Evolutionary conservation across 1,140 invertebrate genomes (phyloP).

Genomic region (Platyura marginata): DNA sequence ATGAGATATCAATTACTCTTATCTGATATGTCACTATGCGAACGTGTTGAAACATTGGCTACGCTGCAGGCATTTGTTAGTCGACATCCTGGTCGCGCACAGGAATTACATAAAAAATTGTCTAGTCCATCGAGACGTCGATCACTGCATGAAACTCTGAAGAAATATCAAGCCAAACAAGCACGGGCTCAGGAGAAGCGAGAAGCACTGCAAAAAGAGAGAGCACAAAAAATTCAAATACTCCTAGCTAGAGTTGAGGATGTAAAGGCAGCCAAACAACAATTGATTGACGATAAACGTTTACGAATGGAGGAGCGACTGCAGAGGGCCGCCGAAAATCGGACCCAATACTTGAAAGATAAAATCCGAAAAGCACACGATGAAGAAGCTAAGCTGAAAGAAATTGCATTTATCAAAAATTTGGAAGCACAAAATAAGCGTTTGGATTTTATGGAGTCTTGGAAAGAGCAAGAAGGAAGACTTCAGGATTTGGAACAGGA

Average conservation of each 20-base stretch:
- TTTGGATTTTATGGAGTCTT: conserved; percentile 69
- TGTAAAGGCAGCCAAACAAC: conserved; percentile 71
- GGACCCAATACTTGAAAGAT: conserved; percentile 51
- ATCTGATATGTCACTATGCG: conserved; percentile 59
- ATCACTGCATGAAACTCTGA: conserved; percentile 55
- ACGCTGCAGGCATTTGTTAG: conserved; percentile 56
- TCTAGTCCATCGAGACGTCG: conserved; percentile 76
- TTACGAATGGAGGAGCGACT: conserved; percentile 70
- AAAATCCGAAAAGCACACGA: conserved; percentile 91
- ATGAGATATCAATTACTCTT: conserved; percentile 49
- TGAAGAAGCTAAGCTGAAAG: conserved; percentile 90
- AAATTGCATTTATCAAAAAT: conserved; percentile 96
- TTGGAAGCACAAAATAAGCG: conserved; percentile 88
- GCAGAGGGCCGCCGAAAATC: conserved; percentile 79
- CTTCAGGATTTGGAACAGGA: conserved; percentile 51
- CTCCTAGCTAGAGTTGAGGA: conserved; percentile 79
- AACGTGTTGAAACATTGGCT: conserved; percentile 55
- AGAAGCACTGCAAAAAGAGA: conserved; percentile 62
- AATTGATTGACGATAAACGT: conserved; percentile 68
- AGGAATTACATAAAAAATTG: conserved; percentile 83
- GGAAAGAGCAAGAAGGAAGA: conserved; percentile 65
- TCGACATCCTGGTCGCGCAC: conserved; percentile 70
- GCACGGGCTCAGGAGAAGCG: conserved; percentile 63
- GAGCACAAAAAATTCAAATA: conserved; percentile 67
- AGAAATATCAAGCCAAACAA: conserved; percentile 74